phyloP scores from a whole-genome alignment of 2,888 invertebrate species.

The Thymelicus acteon region DNA sequence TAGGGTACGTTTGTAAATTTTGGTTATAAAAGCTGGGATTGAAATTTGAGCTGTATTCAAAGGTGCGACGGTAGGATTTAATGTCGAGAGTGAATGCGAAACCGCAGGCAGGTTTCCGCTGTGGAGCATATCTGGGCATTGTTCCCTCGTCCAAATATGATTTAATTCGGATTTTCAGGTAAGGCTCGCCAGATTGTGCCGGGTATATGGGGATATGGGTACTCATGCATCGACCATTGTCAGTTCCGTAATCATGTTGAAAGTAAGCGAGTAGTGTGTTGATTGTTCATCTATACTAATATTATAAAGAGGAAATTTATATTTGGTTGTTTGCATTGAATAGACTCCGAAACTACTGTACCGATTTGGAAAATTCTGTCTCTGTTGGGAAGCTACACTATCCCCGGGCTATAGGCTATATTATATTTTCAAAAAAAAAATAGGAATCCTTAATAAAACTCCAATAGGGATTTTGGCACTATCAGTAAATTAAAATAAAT shows the following conservation, averaged over 20 bases:
- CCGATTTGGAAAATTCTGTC: too few relatives aligned
- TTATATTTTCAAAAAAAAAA: too few relatives aligned
- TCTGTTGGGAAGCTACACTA: too few relatives aligned
- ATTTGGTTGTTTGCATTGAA: too few relatives aligned
- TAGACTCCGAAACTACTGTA: too few relatives aligned
- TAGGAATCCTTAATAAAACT: too few relatives aligned
- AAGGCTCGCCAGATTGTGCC: conserved; percentile 60
- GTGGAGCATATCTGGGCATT: conserved; percentile 54
- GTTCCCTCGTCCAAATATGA: conserved; percentile 68
- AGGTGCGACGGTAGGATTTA: conserved; percentile 43
- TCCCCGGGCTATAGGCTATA: too few relatives aligned
- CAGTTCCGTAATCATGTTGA: conserved; percentile 29
- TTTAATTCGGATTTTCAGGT: conserved; percentile 73
- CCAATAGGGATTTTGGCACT: too few relatives aligned
- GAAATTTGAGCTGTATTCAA: conserved; percentile 47
- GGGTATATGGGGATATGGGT: conserved; percentile 40
- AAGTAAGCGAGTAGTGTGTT: neutral
- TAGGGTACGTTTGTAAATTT: conserved; percentile 19
- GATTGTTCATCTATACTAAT: too few relatives aligned
- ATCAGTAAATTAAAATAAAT: too few relatives aligned
- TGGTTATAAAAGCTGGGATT: conserved; percentile 27
- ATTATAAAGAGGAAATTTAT: too few relatives aligned
- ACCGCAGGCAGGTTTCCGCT: conserved; percentile 73
- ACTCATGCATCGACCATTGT: conserved; percentile 34
- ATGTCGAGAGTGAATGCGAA: conserved; percentile 46